Conservation (phyloP, 2,888 invertebrate species). For the Troides helena region DNA sequence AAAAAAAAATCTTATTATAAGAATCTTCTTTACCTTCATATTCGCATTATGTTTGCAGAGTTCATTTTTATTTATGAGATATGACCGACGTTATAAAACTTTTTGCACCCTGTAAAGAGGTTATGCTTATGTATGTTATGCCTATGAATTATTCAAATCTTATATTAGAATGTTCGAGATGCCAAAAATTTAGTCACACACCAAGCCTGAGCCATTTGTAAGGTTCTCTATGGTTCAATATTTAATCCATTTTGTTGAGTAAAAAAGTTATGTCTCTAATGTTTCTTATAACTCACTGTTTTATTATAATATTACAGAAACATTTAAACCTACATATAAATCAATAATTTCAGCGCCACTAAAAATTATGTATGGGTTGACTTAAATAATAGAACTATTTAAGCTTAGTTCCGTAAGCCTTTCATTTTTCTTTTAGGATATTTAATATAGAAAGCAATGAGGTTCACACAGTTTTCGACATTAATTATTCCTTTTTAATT, state of each 20-base stretch:
- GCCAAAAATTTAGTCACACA: conserved; percentile 43
- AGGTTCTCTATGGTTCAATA: conserved; percentile 17
- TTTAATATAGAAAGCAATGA: not conserved
- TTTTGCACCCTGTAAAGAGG: conserved; percentile 36
- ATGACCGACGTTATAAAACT: conserved; percentile 35
- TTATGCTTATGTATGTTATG: conserved; percentile 35
- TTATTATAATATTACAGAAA: not conserved
- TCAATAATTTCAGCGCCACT: not conserved
- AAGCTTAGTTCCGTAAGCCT: no score
- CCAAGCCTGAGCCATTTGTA: conserved; percentile 45
- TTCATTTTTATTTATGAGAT: conserved; percentile 31
- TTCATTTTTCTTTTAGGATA: not conserved
- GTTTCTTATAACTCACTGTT: no score
- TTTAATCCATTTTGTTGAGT: not conserved
- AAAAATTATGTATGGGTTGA: not conserved
- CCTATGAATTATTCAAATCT: conserved; percentile 57
- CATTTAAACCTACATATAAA: not conserved
- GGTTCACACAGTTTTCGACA: no score
- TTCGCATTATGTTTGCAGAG: not conserved
- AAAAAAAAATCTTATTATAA: not conserved
- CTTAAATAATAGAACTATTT: no score
- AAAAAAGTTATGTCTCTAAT: not conserved
- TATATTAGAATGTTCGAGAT: conserved; percentile 51
- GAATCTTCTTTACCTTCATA: not conserved
- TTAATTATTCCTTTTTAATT: no score